Evolutionary conservation across 1,140 invertebrate genomes (phyloP), one percentile per base, ranked within the genome.

Genomic region (Eueides isabella): DNA sequence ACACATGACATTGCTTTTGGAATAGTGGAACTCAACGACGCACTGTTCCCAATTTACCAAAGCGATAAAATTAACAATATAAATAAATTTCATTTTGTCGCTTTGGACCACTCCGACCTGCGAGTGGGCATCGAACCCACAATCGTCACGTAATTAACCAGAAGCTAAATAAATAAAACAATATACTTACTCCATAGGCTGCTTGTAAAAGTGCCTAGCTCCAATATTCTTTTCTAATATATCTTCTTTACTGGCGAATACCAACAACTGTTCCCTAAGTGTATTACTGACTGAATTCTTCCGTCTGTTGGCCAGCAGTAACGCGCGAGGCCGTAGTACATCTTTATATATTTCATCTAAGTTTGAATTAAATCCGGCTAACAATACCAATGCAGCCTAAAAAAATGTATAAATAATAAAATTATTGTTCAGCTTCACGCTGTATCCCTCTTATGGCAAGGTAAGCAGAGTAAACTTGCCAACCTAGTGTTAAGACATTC

Each of bases 111-210:
- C n/a, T n/a, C n/a, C n/a, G n/a, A n/a, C n/a, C n/a, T n/a, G n/a
- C 35, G 5, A 12, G 35, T 38, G 6, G 3, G 35, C 14, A 38
- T 1, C 5, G 35, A 16, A 38, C 14, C 5, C 35, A 38, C 14
- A 16, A 16, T 5, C 1, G 14, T 16, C 35, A 5, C 35, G 14
- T 16, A 38, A 38, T 38, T 16, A 38, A 38, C 16, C 16, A 3
- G 41, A 48, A 48, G n/a, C 41, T 48, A 48, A 9, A 28, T n/a
- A 16, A 29, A 26, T n/a, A 14, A 61, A 26, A 61, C 14, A n/a
- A 48, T 26, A 14, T 1, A 85, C 89, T 87, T 61, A 92, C 90
- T 91, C 85, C 83, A 86, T 84, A 3, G 85, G 89, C 23, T 82
- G 77, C 73, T 91, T 89, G 48, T 84, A 77, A 14, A 91, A 74